Evolutionary conservation across 2,888 invertebrate genomes (phyloP).

Genomic region (Cremastinae sp.): DNA sequence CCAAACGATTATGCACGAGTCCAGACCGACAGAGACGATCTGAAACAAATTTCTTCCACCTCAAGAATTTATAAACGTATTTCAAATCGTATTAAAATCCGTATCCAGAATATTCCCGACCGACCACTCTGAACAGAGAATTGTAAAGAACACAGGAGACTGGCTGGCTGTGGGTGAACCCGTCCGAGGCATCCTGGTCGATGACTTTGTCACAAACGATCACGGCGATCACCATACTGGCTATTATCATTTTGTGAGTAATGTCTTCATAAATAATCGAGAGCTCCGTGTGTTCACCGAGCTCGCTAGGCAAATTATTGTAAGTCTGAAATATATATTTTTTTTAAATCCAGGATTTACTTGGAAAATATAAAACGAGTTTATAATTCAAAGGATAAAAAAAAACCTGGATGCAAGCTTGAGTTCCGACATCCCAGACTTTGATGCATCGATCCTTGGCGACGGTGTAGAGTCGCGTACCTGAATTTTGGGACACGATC

Average conservation of each 20-base stretch:
- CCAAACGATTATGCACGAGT: slow-evolving; percentile 92
- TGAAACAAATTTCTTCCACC: slow-evolving; percentile 55
- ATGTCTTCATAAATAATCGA: slow-evolving; percentile 85
- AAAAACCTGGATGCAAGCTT: slow-evolving; percentile 85
- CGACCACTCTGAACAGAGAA: slow-evolving; percentile 85
- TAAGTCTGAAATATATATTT: slow-evolving; percentile 86
- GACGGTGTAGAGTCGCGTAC: slow-evolving; percentile 87
- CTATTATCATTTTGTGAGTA: slow-evolving; percentile 86
- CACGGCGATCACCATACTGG: slow-evolving; percentile 85
- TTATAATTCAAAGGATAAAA: not conserved
- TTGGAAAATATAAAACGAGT: not conserved
- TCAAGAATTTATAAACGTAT: not conserved
- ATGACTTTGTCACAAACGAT: slow-evolving; percentile 86
- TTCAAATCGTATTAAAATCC: not conserved
- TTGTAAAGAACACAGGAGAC: slow-evolving; percentile 90
- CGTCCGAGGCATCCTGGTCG: slow-evolving; percentile 87
- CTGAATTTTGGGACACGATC: slow-evolving; percentile 85
- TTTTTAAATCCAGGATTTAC: too few species aligned
- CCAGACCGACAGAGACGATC: slow-evolving; percentile 89
- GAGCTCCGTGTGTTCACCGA: slow-evolving; percentile 84
- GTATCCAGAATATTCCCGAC: not conserved
- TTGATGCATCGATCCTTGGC: slow-evolving; percentile 88
- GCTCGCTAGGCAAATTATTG: slow-evolving; percentile 84
- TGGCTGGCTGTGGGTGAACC: slow-evolving; percentile 85
- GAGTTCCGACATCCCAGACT: slow-evolving; percentile 88